Evolutionary conservation across 2,888 invertebrate genomes (phyloP), one percentile per base, ranked within the genome.

Genomic region (Salpingus planirostris): DNA sequence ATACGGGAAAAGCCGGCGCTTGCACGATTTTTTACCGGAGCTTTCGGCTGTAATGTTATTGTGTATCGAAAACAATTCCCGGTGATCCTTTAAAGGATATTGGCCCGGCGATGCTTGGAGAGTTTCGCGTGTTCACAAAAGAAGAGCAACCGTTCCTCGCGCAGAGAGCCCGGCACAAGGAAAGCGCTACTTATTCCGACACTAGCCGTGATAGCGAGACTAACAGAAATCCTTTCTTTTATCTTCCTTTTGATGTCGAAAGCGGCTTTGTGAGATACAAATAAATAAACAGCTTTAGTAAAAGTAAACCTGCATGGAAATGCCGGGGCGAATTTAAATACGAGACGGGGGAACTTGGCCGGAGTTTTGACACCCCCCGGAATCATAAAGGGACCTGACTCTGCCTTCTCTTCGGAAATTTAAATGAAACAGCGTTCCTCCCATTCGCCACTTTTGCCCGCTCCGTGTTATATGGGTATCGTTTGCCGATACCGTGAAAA

Each of bases 221-320:
- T 46, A 44, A 47, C 43, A 47, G 41, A 49, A 50, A 49, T 43
- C 44, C 41, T 43, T 50, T 46, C 45, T 50, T 52, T 52, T 48
- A 48, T 50, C 51, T 49, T 49, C 40, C 44, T 41, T 52, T 50
- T 47, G 49, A 49, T 44, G 47, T 50, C 46, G 44, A 41, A 43
- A 47, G 49, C 41, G 48, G 51, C 53, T 50, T 50, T 51, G 47
- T 42, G 46, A 46, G 49, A 47, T 46, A 47, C 49, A 53, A 53
- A 50, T 53, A 53, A 53, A 53, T 53, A 52, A 50, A 53, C 50
- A 49, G 51, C 49, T 49, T 49, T 44, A 44, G 44, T 38, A 43
- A 44, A 46, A 47, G 40, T 46, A 49, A 47, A 47, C 18, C 18
- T 18, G 36, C 36, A 42, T 36, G 34, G 37, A 31, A 40, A 42